phyloP scores from a whole-genome alignment of 2,888 invertebrate genomes.

The Brachypalpus laphriformis region DNA sequence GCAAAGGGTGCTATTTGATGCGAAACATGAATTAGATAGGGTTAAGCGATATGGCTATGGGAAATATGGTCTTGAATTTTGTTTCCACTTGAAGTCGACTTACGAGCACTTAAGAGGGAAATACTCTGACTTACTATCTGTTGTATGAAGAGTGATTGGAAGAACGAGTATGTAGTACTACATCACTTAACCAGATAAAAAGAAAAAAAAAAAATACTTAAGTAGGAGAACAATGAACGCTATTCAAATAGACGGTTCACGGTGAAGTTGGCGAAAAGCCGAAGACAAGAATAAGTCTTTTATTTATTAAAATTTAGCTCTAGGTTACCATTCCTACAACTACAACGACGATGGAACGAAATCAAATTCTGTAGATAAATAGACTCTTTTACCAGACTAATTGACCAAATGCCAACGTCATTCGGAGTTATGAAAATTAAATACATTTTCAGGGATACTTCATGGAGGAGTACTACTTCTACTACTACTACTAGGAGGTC shows the following conservation, averaged over 20 bases:
- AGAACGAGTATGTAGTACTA: too few relatives aligned
- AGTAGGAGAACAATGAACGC: neutral
- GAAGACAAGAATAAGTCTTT: too few relatives aligned
- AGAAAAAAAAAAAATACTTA: neutral
- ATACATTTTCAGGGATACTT: too few relatives aligned
- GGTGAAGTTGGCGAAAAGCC: neutral
- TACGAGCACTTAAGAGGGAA: slow-evolving; percentile 30
- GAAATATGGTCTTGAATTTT: slow-evolving; percentile 9
- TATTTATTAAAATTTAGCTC: too few relatives aligned
- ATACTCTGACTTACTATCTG: neutral
- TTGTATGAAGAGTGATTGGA: neutral
- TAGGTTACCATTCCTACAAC: too few relatives aligned
- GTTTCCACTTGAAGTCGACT: slow-evolving; percentile 20
- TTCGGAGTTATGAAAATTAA: too few relatives aligned
- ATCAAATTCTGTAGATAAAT: too few relatives aligned
- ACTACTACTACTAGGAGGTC: too few relatives aligned
- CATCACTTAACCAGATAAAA: neutral
- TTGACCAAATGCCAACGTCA: too few relatives aligned
- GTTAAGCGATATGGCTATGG: slow-evolving; percentile 58
- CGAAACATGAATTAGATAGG: slow-evolving; percentile 67
- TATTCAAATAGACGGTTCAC: neutral
- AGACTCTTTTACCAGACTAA: too few relatives aligned
- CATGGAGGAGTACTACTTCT: too few relatives aligned
- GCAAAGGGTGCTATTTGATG: slow-evolving; percentile 67
- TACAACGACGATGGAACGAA: too few relatives aligned